Evolutionary conservation across 37 sponge, comb jelly and placozoan species (phyloP).

Genomic region (Ephydatia muelleri): DNA sequence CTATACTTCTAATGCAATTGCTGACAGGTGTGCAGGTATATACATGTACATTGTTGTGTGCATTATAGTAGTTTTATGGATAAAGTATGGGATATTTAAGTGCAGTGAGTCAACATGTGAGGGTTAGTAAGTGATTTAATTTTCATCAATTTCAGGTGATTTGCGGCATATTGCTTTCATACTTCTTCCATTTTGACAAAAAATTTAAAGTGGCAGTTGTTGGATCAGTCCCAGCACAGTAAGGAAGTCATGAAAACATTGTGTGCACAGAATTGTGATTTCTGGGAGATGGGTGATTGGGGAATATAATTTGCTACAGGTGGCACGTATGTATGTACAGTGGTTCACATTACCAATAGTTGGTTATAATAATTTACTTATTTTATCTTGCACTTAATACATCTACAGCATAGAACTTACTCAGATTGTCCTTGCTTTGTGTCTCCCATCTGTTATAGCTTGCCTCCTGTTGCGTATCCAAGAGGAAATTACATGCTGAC

Average conservation of each 20-base stretch:
- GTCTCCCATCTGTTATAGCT: conserved; percentile 24
- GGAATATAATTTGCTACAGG: no score
- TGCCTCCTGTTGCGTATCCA: conserved; percentile 46
- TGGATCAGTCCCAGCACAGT: not conserved
- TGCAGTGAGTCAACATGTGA: no score
- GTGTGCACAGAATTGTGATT: no score
- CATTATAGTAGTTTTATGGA: no score
- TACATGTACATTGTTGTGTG: not conserved
- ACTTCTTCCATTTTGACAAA: conserved; percentile 4
- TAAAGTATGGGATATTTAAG: no score
- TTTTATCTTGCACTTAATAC: not conserved
- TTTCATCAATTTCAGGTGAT: conserved; percentile 24
- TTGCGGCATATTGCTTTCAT: conserved; percentile 15
- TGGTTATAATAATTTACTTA: no score
- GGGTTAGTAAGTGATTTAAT: not conserved
- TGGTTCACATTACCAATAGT: no score
- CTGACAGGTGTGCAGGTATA: not conserved
- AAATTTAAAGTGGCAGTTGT: conserved; percentile 36
- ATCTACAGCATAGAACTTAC: not conserved
- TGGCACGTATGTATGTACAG: no score
- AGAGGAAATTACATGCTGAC: conserved; percentile 30
- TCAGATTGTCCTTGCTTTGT: not conserved
- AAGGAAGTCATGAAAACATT: not conserved
- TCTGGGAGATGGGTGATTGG: no score
- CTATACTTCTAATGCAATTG: no score